Conservation (phyloP, 2,113 vertebrate genomes). For the Oriolus oriolus region DNA sequence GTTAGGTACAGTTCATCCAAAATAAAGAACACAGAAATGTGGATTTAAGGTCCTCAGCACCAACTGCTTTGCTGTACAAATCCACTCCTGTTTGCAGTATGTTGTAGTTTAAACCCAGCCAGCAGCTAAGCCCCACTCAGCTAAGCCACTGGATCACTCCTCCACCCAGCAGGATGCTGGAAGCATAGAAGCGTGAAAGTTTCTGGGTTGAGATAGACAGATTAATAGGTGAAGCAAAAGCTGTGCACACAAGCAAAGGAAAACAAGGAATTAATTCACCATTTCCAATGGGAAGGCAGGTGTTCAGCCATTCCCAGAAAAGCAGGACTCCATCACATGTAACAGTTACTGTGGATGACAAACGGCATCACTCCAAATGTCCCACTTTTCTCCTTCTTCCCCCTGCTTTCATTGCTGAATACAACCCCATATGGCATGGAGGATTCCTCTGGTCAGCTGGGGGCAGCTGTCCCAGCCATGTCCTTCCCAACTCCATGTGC, state of each 20-base stretch:
- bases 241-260: not conserved
- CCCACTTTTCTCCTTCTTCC: not conserved
- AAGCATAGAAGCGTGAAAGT: not conserved
- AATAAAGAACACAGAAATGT: not conserved
- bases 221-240: not conserved
- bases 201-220: not conserved
- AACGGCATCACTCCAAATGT: not conserved
- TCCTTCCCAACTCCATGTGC: not conserved
- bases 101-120: not conserved
- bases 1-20: not conserved
- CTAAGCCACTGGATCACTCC: not conserved
- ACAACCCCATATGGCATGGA: fast-evolving
- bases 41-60: not conserved
- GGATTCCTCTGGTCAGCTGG: not conserved
- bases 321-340: fast-evolving
- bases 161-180: too few species aligned
- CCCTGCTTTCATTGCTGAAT: not conserved
- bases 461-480: not conserved
- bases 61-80: not conserved
- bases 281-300: not conserved
- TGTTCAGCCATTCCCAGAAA: not conserved
- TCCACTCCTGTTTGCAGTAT: not conserved
- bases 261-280: not conserved
- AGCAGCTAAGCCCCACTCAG: not conserved
- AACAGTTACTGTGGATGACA: not conserved